These are phyloP conservation scores for Nomada goodeniana DNA, from an alignment of 2,888 invertebrate genomes.

Conservation along the genomic window DNA sequence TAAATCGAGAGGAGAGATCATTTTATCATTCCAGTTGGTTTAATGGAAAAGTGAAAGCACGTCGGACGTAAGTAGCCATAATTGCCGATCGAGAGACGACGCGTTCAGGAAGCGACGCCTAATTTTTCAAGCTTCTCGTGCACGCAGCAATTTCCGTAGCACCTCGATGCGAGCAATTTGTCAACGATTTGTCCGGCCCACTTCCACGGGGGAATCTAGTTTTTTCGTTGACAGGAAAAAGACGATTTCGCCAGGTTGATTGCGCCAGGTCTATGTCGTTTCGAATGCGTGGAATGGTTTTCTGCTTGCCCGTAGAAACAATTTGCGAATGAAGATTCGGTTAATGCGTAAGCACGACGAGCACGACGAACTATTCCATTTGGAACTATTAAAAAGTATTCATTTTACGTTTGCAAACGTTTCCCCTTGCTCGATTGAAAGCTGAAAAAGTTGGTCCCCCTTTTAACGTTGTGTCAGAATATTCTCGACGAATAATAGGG, in stretches of 20 bases:
- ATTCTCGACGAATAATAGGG: slow-evolving; percentile 6
- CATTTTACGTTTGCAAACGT: background rate
- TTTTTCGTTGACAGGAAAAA: background rate
- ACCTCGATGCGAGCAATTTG: slow-evolving; percentile 27
- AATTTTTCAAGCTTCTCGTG: slow-evolving; percentile 32
- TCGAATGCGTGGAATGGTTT: background rate
- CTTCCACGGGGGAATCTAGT: slow-evolving; percentile 9
- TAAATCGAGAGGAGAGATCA: too few species aligned
- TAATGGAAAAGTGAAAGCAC: background rate
- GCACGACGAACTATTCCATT: too few species aligned
- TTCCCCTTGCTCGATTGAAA: background rate
- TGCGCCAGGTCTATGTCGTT: slow-evolving; percentile 1
- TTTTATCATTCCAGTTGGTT: background rate
- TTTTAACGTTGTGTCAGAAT: background rate
- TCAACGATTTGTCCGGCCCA: slow-evolving; percentile 27
- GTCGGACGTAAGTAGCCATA: background rate
- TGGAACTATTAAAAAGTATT: background rate
- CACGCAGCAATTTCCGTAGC: slow-evolving; percentile 24
- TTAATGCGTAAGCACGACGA: too few species aligned
- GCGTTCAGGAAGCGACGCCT: slow-evolving; percentile 5
- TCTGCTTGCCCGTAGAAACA: background rate
- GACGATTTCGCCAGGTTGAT: slow-evolving; percentile 32
- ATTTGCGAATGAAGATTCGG: background rate
- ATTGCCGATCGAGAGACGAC: background rate
- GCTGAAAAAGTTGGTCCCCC: background rate